Evolutionary conservation across 2,888 invertebrate genomes (phyloP).

Genomic region (Chaitophorus viminalis): DNA sequence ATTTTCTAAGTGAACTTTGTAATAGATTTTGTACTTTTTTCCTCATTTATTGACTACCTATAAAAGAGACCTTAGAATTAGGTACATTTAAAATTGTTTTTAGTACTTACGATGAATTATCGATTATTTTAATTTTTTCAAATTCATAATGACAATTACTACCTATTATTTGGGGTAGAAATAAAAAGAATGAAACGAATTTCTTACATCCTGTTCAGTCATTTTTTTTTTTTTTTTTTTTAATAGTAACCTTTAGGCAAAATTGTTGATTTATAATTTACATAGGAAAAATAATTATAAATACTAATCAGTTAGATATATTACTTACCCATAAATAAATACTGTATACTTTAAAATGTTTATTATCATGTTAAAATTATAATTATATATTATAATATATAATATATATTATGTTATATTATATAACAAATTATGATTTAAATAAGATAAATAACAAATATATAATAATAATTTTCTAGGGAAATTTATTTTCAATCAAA

Average conservation of each 20-base stretch:
- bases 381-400: too few relatives aligned
- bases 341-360: too few relatives aligned
- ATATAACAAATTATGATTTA: too few relatives aligned
- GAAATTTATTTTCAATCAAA: too few relatives aligned
- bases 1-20: background rate
- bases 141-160: background rate
- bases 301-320: too few relatives aligned
- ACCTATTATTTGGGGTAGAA: background rate
- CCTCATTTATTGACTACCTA: background rate
- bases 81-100: background rate
- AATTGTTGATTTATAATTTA: too few relatives aligned
- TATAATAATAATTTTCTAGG: too few relatives aligned
- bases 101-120: background rate
- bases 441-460: too few relatives aligned
- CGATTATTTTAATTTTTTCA: background rate
- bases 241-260: background rate
- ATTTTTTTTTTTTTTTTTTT: background rate
- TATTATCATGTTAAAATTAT: too few relatives aligned
- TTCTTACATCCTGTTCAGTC: background rate
- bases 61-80: background rate
- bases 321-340: too few relatives aligned
- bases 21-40: background rate
- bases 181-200: background rate
- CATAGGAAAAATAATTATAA: too few relatives aligned
- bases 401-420: too few relatives aligned